Evolutionary conservation across 2,113 vertebrate genomes (phyloP).

Genomic region (Dipodomys merriami): DNA sequence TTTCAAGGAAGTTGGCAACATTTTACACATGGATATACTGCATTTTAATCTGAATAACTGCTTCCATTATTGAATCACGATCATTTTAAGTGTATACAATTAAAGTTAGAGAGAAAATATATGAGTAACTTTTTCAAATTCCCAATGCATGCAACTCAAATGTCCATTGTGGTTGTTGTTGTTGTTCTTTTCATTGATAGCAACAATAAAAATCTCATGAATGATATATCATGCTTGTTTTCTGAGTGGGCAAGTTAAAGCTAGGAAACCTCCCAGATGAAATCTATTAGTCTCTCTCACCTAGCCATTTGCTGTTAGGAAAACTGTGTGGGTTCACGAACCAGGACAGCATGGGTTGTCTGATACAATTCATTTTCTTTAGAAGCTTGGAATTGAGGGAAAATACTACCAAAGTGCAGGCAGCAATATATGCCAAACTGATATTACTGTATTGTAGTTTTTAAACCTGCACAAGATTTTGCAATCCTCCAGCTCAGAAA

Average conservation of each 20-base stretch:
- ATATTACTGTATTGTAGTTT: neutral
- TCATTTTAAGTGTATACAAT: neutral
- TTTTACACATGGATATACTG: no score
- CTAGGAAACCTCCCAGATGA: neutral
- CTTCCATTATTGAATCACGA: no score
- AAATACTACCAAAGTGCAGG: neutral
- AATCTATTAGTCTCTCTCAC: neutral
- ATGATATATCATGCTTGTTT: neutral
- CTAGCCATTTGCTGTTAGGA: neutral
- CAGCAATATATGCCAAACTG: neutral
- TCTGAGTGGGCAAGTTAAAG: accelerated
- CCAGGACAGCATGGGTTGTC: neutral
- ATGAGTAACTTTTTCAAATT: neutral
- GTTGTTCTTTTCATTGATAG: neutral
- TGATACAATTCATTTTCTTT: neutral
- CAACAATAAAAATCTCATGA: no score
- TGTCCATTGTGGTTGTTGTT: neutral
- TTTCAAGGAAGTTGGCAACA: no score
- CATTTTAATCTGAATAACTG: no score
- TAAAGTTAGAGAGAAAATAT: neutral
- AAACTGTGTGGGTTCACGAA: neutral
- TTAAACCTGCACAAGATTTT: neutral
- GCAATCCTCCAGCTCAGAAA: neutral
- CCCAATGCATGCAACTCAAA: accelerated
- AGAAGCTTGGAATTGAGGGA: neutral